Base-by-base conservation (phyloP, 2,113 vertebrate species). In the Nasalis larvatus region DNA sequence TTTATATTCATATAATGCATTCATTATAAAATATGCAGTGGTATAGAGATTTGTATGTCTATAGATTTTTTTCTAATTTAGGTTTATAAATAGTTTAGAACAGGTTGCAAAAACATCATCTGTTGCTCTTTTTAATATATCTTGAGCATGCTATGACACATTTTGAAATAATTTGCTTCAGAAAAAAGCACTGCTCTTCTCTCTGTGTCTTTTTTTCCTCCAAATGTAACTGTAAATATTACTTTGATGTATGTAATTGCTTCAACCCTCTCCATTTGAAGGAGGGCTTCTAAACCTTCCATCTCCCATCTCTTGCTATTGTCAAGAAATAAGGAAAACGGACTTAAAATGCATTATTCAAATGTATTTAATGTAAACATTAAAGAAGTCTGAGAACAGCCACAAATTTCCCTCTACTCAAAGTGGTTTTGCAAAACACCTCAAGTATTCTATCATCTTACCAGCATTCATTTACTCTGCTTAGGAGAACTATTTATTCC, bases 51-150 rank as follows among this genome's bases (percentile, higher is more conserved):
- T 97, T 97, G 87, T 97, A 40, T 94, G 94, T 87, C 81, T 95
- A 93, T 83, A n/a, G 40, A 30, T 81, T 96, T 87, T 93, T 85
- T 76, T 30, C 0, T 42, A 73, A 82, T 83, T 93, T 73, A 66
- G 68, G 77, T 97, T 98, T 98, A 95, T 97, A 98, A 96, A 97
- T 97, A 96, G 94, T 83, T 97, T 91, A 85, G 96, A 97, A 96
- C 93, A 96, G 94, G 95, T 82, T 97, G 92, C 76, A 49, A 82
- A 89, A 97, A 88, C 86, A 92, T 96, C 54, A 8, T 97, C 96
- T 94, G 96, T 45, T 97, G 96, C 92, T 97, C 96, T 98, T 96
- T 97, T 98, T 96, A 97, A 98, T 97, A 94, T 94, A 87, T 97
- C 98, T 95, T 47, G 92, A 97, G 95, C 86, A 47, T 83, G 96